Evolutionary conservation across 1,140 invertebrate species (phyloP).

Genomic region (Hylaeus anthracinus): DNA sequence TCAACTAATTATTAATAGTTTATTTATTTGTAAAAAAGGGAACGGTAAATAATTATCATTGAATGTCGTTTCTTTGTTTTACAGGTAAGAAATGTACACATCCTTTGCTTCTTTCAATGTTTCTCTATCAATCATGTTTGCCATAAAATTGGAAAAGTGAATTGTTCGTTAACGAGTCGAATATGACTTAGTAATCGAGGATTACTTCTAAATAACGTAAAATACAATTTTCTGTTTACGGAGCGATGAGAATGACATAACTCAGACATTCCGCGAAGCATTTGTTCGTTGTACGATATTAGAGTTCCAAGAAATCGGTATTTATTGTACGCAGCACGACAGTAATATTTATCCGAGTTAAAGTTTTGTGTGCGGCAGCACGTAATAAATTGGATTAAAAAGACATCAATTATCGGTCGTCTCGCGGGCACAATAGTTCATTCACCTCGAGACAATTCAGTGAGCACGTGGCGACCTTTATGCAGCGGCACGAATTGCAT

Average conservation of each 20-base stretch:
- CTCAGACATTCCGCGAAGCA: no score
- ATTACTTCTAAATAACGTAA: neutral
- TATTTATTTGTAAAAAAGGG: no score
- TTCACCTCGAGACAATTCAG: slow-evolving; percentile 42
- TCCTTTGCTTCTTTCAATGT: no score
- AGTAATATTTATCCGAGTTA: neutral
- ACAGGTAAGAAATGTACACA: no score
- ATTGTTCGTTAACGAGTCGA: no score
- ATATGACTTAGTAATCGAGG: no score
- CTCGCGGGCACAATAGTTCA: slow-evolving; percentile 32
- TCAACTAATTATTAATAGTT: no score
- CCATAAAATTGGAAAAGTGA: no score
- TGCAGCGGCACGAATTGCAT: slow-evolving; percentile 17
- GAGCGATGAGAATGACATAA: neutral
- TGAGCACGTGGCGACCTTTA: slow-evolving; percentile 17
- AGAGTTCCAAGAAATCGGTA: neutral
- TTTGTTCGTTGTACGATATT: no score
- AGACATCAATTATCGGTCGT: slow-evolving; percentile 34
- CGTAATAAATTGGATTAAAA: slow-evolving; percentile 42
- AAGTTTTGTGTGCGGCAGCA: neutral
- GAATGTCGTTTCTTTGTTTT: no score
- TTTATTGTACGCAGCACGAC: neutral
- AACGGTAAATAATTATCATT: no score
- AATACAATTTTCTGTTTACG: neutral
- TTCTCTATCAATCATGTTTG: no score